Base-by-base conservation (phyloP, 1,140 invertebrate genomes). In the Drosophila melanica region DNA sequence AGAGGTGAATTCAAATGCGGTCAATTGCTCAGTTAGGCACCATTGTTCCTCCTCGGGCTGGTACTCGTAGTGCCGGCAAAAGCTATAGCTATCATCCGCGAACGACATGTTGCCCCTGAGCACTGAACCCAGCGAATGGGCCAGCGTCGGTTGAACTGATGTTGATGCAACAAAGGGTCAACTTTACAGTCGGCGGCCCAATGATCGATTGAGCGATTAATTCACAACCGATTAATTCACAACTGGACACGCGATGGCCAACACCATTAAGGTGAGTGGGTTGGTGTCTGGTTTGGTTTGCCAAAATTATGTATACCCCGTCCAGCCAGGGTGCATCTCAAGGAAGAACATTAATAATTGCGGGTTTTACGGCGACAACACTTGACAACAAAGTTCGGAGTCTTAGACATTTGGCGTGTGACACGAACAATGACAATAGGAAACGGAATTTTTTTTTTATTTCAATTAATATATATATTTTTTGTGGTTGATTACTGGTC, bases 71-170 rank as follows among this genome's bases (percentile, higher is more conserved):
- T 73, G 53, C 16, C 84, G 80, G 41, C 84, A 79, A 60, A 89
- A 89, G 53, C 80, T 89, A 20, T 84, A 89, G 74, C 74, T 85
- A 55, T 89, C 84, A 62, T 89, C 85, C 53, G 74, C 80, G n/a
- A 89, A 89, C 30, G 84, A 89, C 84, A 89, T 89, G 73, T 58
- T 87, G 70, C 58, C 12, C 6, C 7, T 18, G n/a, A 59, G 48
- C 39, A 18, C 27, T 44, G 62, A 51, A 45, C 16, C 18, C 44
- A 37, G 8, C 39, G 11, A 87, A 70, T 76, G 65, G 37, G 9
- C 14, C 23, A 41, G 12, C 9, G n/a, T 7, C 18, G 4, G 7
- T 33, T 33, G 9, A 7, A 0, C 23, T 33, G 30, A 8, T 8
- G 30, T 6, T 33, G 33, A 6, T 27, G 27, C 27, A 23, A 23